Evolutionary conservation across 2,797 vertebrate species (phyloP).

Genomic region (Lophius americanus): DNA sequence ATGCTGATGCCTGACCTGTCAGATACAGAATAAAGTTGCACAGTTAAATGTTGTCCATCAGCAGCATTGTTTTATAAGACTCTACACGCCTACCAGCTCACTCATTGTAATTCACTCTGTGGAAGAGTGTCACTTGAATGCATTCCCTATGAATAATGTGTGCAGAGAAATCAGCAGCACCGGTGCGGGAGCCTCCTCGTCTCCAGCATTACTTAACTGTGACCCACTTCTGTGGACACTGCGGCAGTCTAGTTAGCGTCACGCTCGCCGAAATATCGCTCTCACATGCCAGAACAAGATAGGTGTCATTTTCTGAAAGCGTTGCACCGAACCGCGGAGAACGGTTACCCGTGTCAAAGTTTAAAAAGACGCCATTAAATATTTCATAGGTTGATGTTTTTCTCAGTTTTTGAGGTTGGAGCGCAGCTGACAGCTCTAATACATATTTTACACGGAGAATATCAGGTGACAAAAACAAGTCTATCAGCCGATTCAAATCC

Average conservation of each 20-base stretch:
- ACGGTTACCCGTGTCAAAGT: slow-evolving; percentile 27
- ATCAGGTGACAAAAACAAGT: not conserved
- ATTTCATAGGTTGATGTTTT: slow-evolving; percentile 18
- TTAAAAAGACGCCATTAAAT: slow-evolving; percentile 24
- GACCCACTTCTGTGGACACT: slow-evolving; percentile 61
- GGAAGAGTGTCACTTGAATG: slow-evolving; percentile 54
- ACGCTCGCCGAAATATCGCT: not conserved
- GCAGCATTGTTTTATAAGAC: slow-evolving; percentile 31
- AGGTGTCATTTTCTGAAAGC: slow-evolving; percentile 9
- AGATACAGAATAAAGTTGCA: not conserved
- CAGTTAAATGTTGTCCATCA: slow-evolving; percentile 23
- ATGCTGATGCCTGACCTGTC: slow-evolving; percentile 20
- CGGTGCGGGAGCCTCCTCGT: slow-evolving; percentile 19
- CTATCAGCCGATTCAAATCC: slow-evolving; percentile 18
- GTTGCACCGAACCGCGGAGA: slow-evolving; percentile 16
- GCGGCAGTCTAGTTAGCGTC: slow-evolving; percentile 33
- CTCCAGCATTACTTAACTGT: slow-evolving; percentile 45
- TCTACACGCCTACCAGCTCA: slow-evolving; percentile 38
- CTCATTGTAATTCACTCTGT: slow-evolving; percentile 47
- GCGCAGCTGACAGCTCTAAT: slow-evolving; percentile 2
- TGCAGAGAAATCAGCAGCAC: slow-evolving; percentile 26
- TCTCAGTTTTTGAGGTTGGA: slow-evolving; percentile 4
- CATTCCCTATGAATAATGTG: slow-evolving; percentile 62
- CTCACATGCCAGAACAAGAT: slow-evolving; percentile 7
- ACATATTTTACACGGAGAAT: not conserved